Evolutionary conservation across 2,888 invertebrate genomes (phyloP), one percentile per base, ranked within the genome.

Genomic region (Tetragnatha montana): DNA sequence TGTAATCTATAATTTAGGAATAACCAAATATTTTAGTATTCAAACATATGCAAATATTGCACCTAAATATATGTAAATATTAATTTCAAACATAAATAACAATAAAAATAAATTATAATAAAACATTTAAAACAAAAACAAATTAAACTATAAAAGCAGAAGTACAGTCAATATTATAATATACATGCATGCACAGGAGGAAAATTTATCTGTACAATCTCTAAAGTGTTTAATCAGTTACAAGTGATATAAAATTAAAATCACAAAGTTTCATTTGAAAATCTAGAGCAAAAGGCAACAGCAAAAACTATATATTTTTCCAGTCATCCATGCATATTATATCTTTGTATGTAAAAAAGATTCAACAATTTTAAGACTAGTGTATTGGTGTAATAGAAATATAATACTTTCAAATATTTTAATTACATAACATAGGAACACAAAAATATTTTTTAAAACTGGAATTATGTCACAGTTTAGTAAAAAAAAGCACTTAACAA

Each of bases 381-480:
- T 71, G 50, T n/a, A 78, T n/a, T 22, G 35, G 50, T 78, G 22
- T 71, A 85, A 85, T 51, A 85, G 50, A 51, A 76, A 85, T 74
- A 71, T 71, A 78, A 70, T 70, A 78, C 21, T 60, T 22, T 21
- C 71, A 73, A 73, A 73, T n/a, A 50, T 69, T 17, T 35, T 49
- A 78, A 35, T 51, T 70, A 79, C 70, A 78, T 70, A 76, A 84
- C 76, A 84, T 78, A 85, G 85, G 85, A 85, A 85, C 85, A 79
- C 79, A 85, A 85, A 84, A 49, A 60, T 60, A 71, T 19, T 71
- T 81, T 79, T 85, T 76, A 51, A 84, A 78, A 75, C 69, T 47
- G 50, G 70, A 70, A 79, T 79, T 71, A 8, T 82, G 71, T 71
- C 49, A 60, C 70, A 51, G 70, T 71, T 73, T 74, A 74, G 51